Evolutionary conservation across 2,797 vertebrate genomes (phyloP), one percentile per base, ranked within the genome.

Genomic region (Enteromius anoplus): DNA sequence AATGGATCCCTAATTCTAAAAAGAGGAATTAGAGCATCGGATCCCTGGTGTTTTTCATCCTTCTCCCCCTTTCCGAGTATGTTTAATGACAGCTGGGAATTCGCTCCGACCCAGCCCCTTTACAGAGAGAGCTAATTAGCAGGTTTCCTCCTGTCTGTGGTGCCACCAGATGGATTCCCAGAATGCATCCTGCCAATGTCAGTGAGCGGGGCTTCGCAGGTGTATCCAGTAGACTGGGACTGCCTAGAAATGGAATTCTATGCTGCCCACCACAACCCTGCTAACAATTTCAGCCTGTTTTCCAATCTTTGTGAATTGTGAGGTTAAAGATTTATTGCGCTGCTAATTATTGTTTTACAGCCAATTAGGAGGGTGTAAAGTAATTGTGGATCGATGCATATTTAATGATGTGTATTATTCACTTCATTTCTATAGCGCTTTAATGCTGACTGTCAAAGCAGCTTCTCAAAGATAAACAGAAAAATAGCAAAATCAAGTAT

Each of bases 91-190:
- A 93, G 92, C 93, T 90, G 91, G 87, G 92, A 88, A 89, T 89
- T 90, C 85, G 85, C 85, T 88, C 87, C 64, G 73, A 87, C 88
- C 85, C 86, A 87, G 84, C 89, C 91, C 88, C 88, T 93, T 92
- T 92, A 92, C 92, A 91, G 90, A 87, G 87, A 89, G 86, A 92
- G 87, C 92, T 95, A 94, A 95, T 94, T 94, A 94, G 91, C 91
- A 91, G 90, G 89, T 91, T 94, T 91, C 87, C 87, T 92, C 90
- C 91, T 90, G 92, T 94, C 91, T 90, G 82, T 64, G 83, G 89
- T 85, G 87, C 89, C 89, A 91, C 89, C 92, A 91, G 89, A 92
- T 89, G 91, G 90, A 90, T 88, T 91, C 88, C 88, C 87, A 88
- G 73, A 86, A 89, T 85, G 88, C 85, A 84, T 23, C 80, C 86